Percentiles rank a stretch among this genome's conserved stretches.
phyloP scores from a whole-genome alignment of 1,140 invertebrate species.

The Coenobita brevimanus region DNA sequence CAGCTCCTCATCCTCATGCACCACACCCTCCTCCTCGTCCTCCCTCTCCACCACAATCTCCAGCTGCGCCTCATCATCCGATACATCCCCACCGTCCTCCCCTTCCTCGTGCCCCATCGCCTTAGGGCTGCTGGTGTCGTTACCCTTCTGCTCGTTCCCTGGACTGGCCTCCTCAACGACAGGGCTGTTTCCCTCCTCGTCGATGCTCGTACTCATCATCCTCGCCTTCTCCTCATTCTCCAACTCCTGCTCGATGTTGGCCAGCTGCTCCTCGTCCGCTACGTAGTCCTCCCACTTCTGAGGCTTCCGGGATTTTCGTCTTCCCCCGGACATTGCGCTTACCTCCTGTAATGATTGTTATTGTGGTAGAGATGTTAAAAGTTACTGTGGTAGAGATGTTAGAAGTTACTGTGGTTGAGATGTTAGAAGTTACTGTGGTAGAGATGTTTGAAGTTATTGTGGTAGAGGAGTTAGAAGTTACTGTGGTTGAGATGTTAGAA shows the following conservation, averaged over 20 bases:
- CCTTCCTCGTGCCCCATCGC: background rate
- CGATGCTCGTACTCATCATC: constrained; percentile 9
- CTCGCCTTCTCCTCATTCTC: constrained; percentile 36
- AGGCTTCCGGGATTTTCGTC: constrained; percentile 42
- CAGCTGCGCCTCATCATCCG: background rate
- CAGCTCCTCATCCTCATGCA: background rate
- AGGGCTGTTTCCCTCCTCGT: background rate
- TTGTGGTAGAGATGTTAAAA: too few relatives aligned
- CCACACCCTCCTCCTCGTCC: background rate
- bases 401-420: too few relatives aligned
- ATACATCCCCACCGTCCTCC: background rate
- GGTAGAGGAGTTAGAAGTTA: too few relatives aligned
- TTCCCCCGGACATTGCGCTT: too few relatives aligned
- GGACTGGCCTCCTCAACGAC: background rate
- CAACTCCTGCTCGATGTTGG: constrained; percentile 41
- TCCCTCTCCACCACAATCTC: background rate
- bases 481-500: too few relatives aligned
- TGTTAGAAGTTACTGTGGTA: too few relatives aligned
- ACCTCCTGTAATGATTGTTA: too few relatives aligned
- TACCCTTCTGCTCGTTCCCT: too few relatives aligned
- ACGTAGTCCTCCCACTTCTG: constrained; percentile 59
- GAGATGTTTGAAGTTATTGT: too few relatives aligned
- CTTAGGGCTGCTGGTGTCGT: too few relatives aligned
- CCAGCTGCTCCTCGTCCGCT: constrained; percentile 44
- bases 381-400: too few relatives aligned